Conservation (phyloP, 2,797 vertebrate species). For the Coregonus suidteri region DNA sequence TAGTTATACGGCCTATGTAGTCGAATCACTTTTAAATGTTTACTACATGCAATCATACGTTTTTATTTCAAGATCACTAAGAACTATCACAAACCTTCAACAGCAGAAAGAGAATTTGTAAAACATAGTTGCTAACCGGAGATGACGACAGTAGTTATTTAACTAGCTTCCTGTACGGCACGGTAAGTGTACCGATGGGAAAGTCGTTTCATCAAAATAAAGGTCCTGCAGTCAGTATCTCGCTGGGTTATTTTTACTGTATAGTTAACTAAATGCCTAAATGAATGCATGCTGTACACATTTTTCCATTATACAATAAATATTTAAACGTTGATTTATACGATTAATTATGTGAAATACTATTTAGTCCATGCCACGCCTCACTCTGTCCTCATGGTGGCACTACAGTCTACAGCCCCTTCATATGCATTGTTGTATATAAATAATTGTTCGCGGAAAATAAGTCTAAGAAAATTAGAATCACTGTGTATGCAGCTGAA, state of each 20-base stretch:
- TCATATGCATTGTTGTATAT: too few species aligned
- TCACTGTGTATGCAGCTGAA: background rate
- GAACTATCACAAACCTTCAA: conserved; percentile 58
- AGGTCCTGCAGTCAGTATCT: background rate
- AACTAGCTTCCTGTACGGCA: background rate
- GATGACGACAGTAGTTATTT: conserved; percentile 19
- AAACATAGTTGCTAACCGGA: conserved; percentile 49
- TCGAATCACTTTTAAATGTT: background rate
- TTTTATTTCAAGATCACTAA: background rate
- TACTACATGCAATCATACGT: background rate
- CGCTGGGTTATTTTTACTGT: background rate
- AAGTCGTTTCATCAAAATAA: background rate
- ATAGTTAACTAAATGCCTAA: background rate
- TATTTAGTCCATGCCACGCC: background rate
- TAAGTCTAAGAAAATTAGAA: background rate
- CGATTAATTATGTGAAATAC: background rate
- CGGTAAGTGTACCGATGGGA: background rate
- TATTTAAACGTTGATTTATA: background rate
- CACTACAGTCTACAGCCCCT: conserved; percentile 14
- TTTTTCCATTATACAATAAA: too few species aligned
- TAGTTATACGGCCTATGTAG: background rate
- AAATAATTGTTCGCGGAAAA: background rate
- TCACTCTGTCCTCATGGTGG: conserved; percentile 33
- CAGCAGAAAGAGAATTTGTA: conserved; percentile 45
- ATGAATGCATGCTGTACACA: too few species aligned